Evolutionary conservation across 2,888 invertebrate genomes (phyloP), one percentile per base, ranked within the genome.

Genomic region (Phalera bucephala): DNA sequence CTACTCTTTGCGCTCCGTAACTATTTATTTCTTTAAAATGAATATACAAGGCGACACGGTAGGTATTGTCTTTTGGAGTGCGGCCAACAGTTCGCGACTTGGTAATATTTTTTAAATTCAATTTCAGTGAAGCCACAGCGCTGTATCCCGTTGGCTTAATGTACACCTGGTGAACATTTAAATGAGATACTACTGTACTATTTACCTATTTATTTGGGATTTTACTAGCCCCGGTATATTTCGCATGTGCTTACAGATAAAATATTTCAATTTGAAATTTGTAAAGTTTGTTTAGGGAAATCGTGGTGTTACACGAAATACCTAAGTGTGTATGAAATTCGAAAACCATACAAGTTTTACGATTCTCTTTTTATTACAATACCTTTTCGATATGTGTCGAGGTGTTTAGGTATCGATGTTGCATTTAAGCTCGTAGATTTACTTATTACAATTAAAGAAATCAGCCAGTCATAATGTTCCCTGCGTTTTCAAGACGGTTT

Each of bases 81-180:
- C 72, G 64, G 86, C 88, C 88, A 88, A 85, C 75, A 70, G 72
- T 81, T 74, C 78, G 75, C 73, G 78, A 78, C 73, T 77, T 64
- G 80, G 87, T 85, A 83, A 88, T 88, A 88, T 88, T 88, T 88
- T 88, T 88, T 83, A 86, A 88, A 88, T 88, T 88, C 87, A 88
- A 88, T 88, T 88, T 87, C 81, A 78, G 80, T 79, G 77, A 80
- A 84, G 84, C 86, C 84, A 80, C 85, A 83, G 75, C 64, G 70
- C 78, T 78, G 77, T 81, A 83, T 81, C 79, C 79, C 76, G 76
- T 73, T 67, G 75, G 80, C 82, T 86, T 87, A 87, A 86, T 86
- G 85, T 79, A 80, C 88, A 88, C 87, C 87, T 86, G 88, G 79
- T 78, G 83, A 79, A 79, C 82, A 73, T 76, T 81, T 77, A 82